A percentile compares a stretch with the other conserved stretches of the same genome.
Conservation (phyloP, 2,113 vertebrate species). For the Aspiorhynchus laticeps region DNA sequence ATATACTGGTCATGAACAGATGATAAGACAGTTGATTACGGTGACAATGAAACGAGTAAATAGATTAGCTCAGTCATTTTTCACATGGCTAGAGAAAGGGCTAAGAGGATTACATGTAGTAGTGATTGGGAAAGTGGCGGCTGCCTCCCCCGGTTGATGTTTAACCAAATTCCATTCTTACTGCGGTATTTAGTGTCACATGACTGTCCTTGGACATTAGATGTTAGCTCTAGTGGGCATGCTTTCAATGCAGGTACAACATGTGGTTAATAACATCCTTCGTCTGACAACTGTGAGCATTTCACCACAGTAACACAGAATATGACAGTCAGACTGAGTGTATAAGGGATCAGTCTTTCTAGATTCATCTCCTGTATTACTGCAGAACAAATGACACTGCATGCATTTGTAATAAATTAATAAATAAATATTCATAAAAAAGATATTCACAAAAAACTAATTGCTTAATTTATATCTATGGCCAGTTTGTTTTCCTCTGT, state of each 20-base stretch:
- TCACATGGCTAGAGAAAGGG: conserved; percentile 52
- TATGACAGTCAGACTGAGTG: background rate
- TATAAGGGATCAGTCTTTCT: background rate
- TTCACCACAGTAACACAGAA: background rate
- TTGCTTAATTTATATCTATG: background rate
- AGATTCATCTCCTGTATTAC: background rate
- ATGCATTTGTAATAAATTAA: background rate
- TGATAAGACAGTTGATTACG: background rate
- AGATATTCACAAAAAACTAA: background rate
- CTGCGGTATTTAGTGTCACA: conserved; percentile 59
- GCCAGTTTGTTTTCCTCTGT: background rate
- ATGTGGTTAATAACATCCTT: background rate
- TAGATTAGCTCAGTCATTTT: conserved; percentile 17
- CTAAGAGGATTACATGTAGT: conserved; percentile 61
- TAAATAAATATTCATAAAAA: background rate
- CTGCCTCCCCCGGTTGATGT: conserved; percentile 59
- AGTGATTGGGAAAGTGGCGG: conserved; percentile 60
- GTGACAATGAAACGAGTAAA: background rate
- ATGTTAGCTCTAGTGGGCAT: too few species aligned
- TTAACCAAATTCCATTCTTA: conserved; percentile 69
- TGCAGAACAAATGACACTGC: background rate
- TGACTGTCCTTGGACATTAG: conserved; percentile 47
- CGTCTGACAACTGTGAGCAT: background rate
- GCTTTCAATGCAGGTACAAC: too few species aligned
- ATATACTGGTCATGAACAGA: background rate